These are phyloP conservation scores for Phylloscopus whistleri DNA, from an alignment of 2,113 vertebrate genomes.

Conservation along the genomic window DNA sequence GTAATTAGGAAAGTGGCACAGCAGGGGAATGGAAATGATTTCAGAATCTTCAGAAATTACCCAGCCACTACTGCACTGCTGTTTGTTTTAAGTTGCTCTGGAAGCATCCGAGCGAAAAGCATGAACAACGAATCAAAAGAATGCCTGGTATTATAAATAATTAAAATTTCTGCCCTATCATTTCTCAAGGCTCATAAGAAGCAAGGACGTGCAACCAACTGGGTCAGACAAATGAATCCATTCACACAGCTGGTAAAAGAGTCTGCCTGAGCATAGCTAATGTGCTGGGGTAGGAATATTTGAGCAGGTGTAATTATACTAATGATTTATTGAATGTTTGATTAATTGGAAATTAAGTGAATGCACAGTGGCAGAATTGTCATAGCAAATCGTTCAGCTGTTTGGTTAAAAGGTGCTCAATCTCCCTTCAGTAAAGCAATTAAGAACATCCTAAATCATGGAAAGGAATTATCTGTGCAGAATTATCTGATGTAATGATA, in stretches of 20 bases:
- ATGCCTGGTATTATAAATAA: conserved; percentile 72
- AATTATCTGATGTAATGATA: not conserved
- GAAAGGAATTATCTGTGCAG: conserved; percentile 25
- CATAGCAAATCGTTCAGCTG: conserved; percentile 76
- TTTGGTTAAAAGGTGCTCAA: conserved; percentile 76
- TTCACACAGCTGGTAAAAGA: conserved; percentile 33
- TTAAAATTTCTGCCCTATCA: conserved; percentile 68
- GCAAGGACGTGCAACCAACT: conserved; percentile 60
- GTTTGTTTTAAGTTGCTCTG: conserved; percentile 67
- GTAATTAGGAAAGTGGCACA: conserved; percentile 75
- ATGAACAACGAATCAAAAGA: conserved; percentile 37
- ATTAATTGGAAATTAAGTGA: conserved; percentile 83
- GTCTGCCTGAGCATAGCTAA: conserved; percentile 64
- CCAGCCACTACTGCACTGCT: conserved; percentile 43
- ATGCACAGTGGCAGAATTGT: conserved; percentile 76
- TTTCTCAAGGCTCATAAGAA: conserved; percentile 68
- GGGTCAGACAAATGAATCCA: conserved; percentile 73
- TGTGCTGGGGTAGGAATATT: conserved; percentile 55
- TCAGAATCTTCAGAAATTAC: conserved; percentile 69
- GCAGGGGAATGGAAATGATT: conserved; percentile 74
- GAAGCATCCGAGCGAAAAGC: conserved; percentile 57
- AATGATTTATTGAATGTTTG: conserved; percentile 83
- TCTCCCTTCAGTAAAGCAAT: conserved; percentile 74
- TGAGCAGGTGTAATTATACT: conserved; percentile 78
- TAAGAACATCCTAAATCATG: conserved; percentile 72